phyloP scores from a whole-genome alignment of 2,797 vertebrate genomes.

The Hydrolagus colliei region DNA sequence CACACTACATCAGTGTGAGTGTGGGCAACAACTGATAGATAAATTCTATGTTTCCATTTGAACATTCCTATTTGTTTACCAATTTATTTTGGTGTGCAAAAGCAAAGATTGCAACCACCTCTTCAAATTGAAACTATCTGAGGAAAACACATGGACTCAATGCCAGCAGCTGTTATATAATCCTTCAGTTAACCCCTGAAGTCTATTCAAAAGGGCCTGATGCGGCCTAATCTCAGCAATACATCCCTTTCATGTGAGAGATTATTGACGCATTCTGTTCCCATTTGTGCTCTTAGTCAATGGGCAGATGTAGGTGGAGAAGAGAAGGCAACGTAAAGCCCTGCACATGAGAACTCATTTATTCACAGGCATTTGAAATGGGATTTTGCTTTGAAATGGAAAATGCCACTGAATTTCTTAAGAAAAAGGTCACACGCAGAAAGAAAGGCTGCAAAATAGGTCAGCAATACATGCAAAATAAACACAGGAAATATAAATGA shows the following conservation, averaged over 20 bases:
- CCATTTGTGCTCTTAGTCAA: constrained; percentile 12
- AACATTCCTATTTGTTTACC: constrained; percentile 25
- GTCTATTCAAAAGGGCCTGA: constrained; percentile 29
- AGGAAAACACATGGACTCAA: constrained; percentile 29
- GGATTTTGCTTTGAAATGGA: not conserved
- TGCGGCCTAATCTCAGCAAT: constrained; percentile 20
- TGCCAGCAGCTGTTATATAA: constrained; percentile 28
- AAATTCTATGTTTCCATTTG: not conserved
- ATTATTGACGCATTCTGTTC: constrained; percentile 29
- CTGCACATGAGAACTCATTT: constrained; percentile 6
- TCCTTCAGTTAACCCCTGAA: constrained; percentile 27
- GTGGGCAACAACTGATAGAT: constrained; percentile 5
- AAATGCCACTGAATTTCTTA: not conserved
- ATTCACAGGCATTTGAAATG: constrained; percentile 10
- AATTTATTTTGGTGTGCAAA: constrained; percentile 10
- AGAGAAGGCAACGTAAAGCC: constrained; percentile 15
- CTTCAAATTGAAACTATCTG: constrained; percentile 29
- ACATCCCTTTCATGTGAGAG: constrained; percentile 31
- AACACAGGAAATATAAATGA: not conserved
- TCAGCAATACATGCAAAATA: not conserved
- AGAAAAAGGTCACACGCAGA: not conserved
- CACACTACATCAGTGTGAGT: not conserved
- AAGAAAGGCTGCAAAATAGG: not conserved
- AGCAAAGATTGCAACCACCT: constrained; percentile 26
- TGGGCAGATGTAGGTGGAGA: constrained; percentile 25